A percentile compares a stretch with the other conserved stretches of the same genome.
phyloP scores from a whole-genome alignment of 1,140 invertebrate species.

The Drosophila fuyamai region DNA sequence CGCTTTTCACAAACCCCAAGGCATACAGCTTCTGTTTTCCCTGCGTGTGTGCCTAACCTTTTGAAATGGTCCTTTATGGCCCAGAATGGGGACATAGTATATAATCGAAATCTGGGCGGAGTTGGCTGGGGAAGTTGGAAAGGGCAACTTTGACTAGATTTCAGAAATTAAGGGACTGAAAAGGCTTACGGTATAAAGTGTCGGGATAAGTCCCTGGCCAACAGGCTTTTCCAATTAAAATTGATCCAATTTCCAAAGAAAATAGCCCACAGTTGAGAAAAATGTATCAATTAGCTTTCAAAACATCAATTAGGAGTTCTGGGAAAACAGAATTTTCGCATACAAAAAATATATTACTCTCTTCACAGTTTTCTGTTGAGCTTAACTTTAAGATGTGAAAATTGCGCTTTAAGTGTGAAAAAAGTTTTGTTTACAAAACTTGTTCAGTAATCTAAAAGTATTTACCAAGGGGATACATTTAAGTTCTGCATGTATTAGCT shows the following conservation, averaged over 20 bases:
- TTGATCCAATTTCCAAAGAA: conserved; percentile 34
- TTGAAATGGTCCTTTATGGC: conserved; percentile 43
- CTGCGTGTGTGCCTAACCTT: conserved; percentile 43
- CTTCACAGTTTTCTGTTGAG: not conserved
- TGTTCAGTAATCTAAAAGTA: not conserved
- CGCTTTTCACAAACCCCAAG: not conserved
- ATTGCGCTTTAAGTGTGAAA: not conserved
- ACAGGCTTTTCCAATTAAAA: conserved; percentile 22
- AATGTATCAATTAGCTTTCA: not conserved
- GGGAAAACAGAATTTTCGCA: not conserved
- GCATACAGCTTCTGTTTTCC: conserved; percentile 22
- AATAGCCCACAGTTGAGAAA: conserved; percentile 1
- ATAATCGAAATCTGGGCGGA: conserved; percentile 36
- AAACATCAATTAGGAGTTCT: not conserved
- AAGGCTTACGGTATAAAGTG: conserved; percentile 3
- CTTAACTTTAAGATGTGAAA: not conserved
- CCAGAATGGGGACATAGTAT: conserved; percentile 15
- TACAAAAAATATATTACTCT: not conserved
- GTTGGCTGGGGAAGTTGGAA: conserved; percentile 9
- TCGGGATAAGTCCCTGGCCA: conserved; percentile 15
- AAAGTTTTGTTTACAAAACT: not conserved
- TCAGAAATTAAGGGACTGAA: conserved; percentile 20
- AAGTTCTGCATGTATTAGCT: not conserved
- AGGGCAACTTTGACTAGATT: not conserved
- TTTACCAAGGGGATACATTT: not conserved